phyloP scores from a whole-genome alignment of 2,797 vertebrate species.

The Hapalemur alaotrensis region DNA sequence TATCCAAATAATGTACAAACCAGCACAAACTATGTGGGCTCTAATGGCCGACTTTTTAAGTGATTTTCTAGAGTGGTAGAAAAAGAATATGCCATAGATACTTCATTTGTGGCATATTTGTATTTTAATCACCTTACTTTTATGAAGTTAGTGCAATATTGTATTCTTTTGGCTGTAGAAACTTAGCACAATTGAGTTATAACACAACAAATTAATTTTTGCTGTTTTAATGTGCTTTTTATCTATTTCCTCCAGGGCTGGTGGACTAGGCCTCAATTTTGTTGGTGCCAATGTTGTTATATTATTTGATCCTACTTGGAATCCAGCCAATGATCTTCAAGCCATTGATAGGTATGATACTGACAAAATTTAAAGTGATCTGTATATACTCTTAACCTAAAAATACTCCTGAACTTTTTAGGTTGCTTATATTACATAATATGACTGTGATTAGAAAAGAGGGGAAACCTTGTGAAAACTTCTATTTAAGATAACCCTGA shows the following conservation, averaged over 20 bases:
- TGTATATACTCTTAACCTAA: constrained; percentile 22
- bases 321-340: constrained; percentile 98
- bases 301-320: constrained; percentile 98
- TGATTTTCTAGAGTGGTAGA: background rate
- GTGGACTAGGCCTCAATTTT: constrained; percentile 97
- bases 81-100: background rate
- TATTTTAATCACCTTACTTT: constrained; percentile 31
- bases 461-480: background rate
- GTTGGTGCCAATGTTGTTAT: constrained; percentile 96
- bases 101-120: constrained; percentile 6
- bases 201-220: background rate
- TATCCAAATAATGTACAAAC: background rate
- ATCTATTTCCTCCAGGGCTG: constrained; percentile 88
- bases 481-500: background rate
- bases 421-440: background rate
- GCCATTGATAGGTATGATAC: constrained; percentile 94
- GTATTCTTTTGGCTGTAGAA: constrained; percentile 25
- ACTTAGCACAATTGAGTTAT: background rate
- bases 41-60: background rate
- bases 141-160: background rate
- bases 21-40: background rate
- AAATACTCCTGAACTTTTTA: constrained; percentile 24
- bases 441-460: background rate
- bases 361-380: constrained; percentile 39
- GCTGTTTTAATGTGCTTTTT: constrained; percentile 12